Evolutionary conservation across 2,888 invertebrate species (phyloP).

Genomic region (Muschampia plurimacula): DNA sequence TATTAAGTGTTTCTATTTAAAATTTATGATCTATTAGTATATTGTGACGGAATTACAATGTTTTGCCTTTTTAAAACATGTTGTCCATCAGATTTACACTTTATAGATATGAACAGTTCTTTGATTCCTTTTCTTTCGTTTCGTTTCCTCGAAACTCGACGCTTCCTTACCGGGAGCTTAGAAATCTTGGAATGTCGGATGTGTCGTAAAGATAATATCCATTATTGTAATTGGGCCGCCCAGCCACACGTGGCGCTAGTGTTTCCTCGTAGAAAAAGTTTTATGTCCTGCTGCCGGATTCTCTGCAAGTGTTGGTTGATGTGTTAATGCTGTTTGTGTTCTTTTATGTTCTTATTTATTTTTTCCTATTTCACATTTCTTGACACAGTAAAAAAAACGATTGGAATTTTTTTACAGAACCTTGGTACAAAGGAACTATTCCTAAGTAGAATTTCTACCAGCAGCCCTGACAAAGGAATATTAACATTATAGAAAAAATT

Average conservation of each 20-base stretch:
- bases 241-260: constrained; percentile 55
- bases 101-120: constrained; percentile 9
- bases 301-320: constrained; percentile 1
- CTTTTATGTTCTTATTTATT: neutral
- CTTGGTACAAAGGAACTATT: no score
- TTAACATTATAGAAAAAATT: no score
- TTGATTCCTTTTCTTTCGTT: constrained; percentile 10
- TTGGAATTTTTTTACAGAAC: no score
- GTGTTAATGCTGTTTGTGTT: neutral
- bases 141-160: constrained; percentile 27
- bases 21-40: no score
- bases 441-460: no score
- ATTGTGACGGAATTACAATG: neutral
- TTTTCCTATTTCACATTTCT: no score
- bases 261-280: constrained; percentile 58
- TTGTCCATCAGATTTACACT: constrained; percentile 1
- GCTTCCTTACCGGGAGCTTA: constrained; percentile 37
- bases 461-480: no score
- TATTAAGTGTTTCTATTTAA: no score
- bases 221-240: constrained; percentile 74
- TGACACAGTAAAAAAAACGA: no score
- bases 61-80: neutral
- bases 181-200: constrained; percentile 59
- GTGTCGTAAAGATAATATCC: constrained; percentile 76
- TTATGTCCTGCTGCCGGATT: constrained; percentile 48